Evolutionary conservation across 2,113 vertebrate species (phyloP).

Genomic region (Ahaetulla prasina): DNA sequence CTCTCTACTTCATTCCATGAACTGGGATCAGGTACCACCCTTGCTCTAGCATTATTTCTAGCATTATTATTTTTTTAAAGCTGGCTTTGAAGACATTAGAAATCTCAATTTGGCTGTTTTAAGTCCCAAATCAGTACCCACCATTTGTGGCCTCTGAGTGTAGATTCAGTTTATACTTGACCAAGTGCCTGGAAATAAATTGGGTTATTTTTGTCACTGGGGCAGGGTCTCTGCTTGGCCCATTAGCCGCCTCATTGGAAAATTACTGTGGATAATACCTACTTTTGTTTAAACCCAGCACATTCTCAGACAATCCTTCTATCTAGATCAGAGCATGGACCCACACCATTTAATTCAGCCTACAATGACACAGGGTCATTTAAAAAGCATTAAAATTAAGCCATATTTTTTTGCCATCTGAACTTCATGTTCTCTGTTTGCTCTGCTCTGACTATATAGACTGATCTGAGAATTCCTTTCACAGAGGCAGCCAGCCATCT

Average conservation of each 20-base stretch:
- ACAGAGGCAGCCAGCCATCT: too few relatives aligned
- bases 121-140: neutral
- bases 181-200: neutral
- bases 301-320: neutral
- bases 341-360: neutral
- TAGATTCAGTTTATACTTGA: neutral
- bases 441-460: neutral
- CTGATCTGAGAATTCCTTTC: neutral
- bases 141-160: neutral
- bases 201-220: neutral
- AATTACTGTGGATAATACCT: neutral
- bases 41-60: neutral
- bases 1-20: neutral
- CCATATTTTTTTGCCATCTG: neutral
- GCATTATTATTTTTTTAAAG: neutral
- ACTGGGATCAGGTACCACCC: neutral
- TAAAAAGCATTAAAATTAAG: neutral
- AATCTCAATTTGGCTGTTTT: neutral
- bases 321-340: neutral
- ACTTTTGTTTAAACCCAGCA: neutral
- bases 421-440: neutral
- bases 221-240: neutral
- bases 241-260: neutral
- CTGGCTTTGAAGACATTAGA: neutral
- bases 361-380: neutral